phyloP scores from a whole-genome alignment of 2,888 invertebrate species.

The Holacanthella duospinosa region DNA sequence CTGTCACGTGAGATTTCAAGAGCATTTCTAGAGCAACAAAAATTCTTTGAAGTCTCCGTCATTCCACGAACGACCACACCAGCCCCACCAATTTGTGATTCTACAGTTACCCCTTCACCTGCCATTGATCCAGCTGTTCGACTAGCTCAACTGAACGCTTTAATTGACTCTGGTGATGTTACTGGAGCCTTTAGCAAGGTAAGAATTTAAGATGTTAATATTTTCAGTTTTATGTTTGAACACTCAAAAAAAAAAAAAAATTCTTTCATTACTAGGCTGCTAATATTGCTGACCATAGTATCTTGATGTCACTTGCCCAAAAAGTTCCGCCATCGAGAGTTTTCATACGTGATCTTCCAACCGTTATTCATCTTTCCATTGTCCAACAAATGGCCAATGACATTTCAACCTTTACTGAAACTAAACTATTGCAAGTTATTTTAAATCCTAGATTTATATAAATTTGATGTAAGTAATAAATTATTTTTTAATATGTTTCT shows the following conservation, averaged over 20 bases:
- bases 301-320: slow-evolving; percentile 79
- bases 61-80: slow-evolving; percentile 61
- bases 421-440: slow-evolving; percentile 59
- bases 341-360: slow-evolving; percentile 57
- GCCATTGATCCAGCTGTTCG: slow-evolving; percentile 45
- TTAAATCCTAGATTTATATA: background rate
- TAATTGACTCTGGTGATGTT: slow-evolving; percentile 59
- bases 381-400: slow-evolving; percentile 90
- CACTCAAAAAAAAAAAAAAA: background rate
- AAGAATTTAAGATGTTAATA: too few relatives aligned
- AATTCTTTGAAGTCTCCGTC: slow-evolving; percentile 52
- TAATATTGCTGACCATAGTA: slow-evolving; percentile 70
- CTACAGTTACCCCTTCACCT: background rate
- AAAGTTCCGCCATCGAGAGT: slow-evolving; percentile 67
- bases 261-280: slow-evolving; percentile 54
- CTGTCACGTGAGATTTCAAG: slow-evolving; percentile 44
- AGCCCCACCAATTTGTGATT: slow-evolving; percentile 45
- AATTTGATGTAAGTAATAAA: background rate
- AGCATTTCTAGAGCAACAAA: slow-evolving; percentile 52
- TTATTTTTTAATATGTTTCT: background rate
- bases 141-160: slow-evolving; percentile 57
- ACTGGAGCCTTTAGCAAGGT: slow-evolving; percentile 74
- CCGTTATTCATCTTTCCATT: slow-evolving; percentile 74
- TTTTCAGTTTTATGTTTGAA: slow-evolving; percentile 8
- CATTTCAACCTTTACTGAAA: slow-evolving; percentile 68